phyloP scores from a whole-genome alignment of 2,888 invertebrate species.

The Saturnia pavonia region DNA sequence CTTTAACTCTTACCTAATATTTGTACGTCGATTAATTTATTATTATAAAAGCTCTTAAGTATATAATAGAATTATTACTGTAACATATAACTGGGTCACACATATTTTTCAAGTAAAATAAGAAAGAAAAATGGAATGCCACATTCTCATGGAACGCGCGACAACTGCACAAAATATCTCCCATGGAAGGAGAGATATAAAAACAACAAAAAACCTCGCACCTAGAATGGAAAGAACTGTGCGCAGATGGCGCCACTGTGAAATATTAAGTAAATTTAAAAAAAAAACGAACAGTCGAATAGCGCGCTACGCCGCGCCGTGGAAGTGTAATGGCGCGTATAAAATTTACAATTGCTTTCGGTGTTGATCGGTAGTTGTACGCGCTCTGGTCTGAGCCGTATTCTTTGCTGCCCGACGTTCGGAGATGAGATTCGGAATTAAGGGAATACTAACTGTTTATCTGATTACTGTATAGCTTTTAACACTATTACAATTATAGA shows the following conservation, averaged over 20 bases:
- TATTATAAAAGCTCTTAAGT: too few species aligned
- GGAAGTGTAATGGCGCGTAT: slow-evolving; percentile 62
- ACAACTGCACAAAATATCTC: slow-evolving; percentile 15
- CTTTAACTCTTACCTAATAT: too few species aligned
- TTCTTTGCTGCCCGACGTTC: not conserved
- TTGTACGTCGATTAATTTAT: too few species aligned
- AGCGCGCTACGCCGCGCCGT: slow-evolving; percentile 31
- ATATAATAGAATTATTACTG: too few species aligned
- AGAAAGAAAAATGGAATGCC: not conserved
- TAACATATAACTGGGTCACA: not conserved
- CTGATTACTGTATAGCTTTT: too few species aligned
- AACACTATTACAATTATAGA: not conserved
- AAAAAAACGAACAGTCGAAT: slow-evolving; percentile 52
- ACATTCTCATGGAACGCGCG: slow-evolving; percentile 3
- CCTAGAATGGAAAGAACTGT: slow-evolving; percentile 16
- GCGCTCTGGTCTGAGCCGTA: not conserved
- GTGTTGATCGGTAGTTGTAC: slow-evolving; percentile 23
- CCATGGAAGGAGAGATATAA: slow-evolving; percentile 15
- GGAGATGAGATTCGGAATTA: not conserved
- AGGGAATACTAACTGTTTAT: too few species aligned
- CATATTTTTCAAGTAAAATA: not conserved
- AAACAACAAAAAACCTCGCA: slow-evolving; percentile 17
- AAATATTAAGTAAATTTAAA: slow-evolving; percentile 74
- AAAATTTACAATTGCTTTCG: slow-evolving; percentile 67
- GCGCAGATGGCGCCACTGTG: slow-evolving; percentile 71